Base-by-base conservation (phyloP, 2,797 vertebrate species). In the Danionella dracula region DNA sequence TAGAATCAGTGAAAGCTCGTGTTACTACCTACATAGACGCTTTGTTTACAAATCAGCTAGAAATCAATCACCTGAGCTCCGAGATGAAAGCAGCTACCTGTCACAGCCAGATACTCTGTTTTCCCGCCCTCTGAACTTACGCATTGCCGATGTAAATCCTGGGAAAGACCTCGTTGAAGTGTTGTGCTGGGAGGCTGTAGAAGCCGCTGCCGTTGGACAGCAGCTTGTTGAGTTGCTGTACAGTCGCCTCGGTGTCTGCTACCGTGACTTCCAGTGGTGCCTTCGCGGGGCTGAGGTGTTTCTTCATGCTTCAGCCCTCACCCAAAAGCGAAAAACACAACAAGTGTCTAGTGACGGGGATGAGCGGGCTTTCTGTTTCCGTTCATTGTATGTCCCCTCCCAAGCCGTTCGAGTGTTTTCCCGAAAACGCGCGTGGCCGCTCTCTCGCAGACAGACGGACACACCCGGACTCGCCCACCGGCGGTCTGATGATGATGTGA, bases 101-200 rank as follows among this genome's bases (percentile, higher is more conserved):
- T 74, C 74, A 9, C 48, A 27, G 23, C 23, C 3, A n/a, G n/a
- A 6, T 6, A 3, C 23, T 3, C 23, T 31, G 73, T 60, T 40
- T 58, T 56, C 46, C 46, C 59, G 27, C 31, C 8, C 23, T 44
- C 23, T 13, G 21, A 63, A 95, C 95, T 98, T 87, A 98, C 95
- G 94, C 95, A 87, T 98, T 96, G 60, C 96, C 96, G 85, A 98
- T 84, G 89, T 92, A 96, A 79, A 97, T 91, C 72, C 91, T 84
- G 59, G 94, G 93, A 81, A 83, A 92, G 74, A 98, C 95, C 88
- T 97, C 94, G 87, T 97, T 95, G 90, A 91, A 96, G 76, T 97
- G 94, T 53, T 96, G 92, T 53, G 92, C 94, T 12, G 96, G 96
- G 1, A 97, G 85, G 81, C 92, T 94, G 90, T 98, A 97, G 72